phyloP scores from a whole-genome alignment of 2,113 vertebrate genomes.

The Shinisaurus crocodilurus region DNA sequence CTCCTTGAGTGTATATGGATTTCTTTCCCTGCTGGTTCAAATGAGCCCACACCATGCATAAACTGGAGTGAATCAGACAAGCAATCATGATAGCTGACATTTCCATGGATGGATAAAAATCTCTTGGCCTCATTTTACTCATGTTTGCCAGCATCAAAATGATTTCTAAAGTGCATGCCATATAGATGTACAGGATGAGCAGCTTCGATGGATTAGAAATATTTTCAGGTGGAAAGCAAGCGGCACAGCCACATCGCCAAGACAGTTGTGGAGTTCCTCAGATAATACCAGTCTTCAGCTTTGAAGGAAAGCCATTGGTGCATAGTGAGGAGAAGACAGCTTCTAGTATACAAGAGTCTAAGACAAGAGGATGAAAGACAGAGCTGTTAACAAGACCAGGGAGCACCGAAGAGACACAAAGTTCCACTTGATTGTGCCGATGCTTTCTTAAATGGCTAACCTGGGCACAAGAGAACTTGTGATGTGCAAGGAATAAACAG shows the following conservation, averaged over 20 bases:
- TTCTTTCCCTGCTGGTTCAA: not conserved
- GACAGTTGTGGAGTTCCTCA: not conserved
- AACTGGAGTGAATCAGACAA: not conserved
- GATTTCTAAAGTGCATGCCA: not conserved
- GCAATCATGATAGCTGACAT: not conserved
- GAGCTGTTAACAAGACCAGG: not conserved
- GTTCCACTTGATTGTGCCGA: not conserved
- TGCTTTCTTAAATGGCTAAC: not conserved
- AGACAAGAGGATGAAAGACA: not conserved
- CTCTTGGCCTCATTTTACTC: not conserved
- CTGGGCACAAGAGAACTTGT: not conserved
- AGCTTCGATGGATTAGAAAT: not conserved
- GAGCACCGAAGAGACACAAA: not conserved
- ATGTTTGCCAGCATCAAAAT: not conserved
- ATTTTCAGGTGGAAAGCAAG: not conserved
- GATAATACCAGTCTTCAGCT: not conserved
- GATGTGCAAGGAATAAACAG: not conserved
- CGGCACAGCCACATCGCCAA: rapidly evolving
- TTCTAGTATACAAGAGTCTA: not conserved
- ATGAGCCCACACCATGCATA: not conserved
- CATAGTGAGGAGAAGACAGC: not conserved
- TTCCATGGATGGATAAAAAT: not conserved
- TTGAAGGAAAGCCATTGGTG: not conserved
- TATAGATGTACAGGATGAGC: not conserved
- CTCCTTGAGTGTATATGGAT: not conserved